Evolutionary conservation across 2,797 vertebrate genomes (phyloP).

Genomic region (Pachyuromys duprasi): DNA sequence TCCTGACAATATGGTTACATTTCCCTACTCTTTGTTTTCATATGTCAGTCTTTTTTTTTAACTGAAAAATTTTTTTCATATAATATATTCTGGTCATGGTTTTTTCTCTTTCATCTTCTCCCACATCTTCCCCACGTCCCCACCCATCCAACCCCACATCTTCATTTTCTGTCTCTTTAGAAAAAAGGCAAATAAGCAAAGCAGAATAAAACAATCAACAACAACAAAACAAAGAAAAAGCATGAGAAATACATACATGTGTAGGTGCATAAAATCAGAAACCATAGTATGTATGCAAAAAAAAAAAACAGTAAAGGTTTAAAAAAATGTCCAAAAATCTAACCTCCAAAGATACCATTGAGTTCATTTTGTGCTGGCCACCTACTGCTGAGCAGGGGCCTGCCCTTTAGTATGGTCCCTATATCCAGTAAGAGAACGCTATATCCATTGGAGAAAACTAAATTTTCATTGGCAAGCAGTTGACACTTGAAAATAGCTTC

Average conservation of each 20-base stretch:
- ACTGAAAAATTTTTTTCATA: not conserved
- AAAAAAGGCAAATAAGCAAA: not conserved
- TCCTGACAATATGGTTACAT: not conserved
- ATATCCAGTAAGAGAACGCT: not conserved
- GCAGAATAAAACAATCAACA: not conserved
- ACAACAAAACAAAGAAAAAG: not conserved
- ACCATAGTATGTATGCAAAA: not conserved
- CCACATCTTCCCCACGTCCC: not conserved
- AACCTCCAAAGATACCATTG: not conserved
- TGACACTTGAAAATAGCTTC: not conserved
- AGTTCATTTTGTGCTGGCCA: not conserved
- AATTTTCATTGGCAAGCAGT: not conserved
- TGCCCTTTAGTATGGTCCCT: not conserved
- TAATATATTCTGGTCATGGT: not conserved
- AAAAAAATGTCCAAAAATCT: not conserved
- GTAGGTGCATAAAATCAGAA: not conserved
- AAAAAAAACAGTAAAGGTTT: too few species aligned
- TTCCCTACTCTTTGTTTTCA: not conserved
- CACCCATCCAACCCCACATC: not conserved
- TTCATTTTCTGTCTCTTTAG: not conserved
- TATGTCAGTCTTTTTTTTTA: not conserved
- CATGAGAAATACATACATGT: not conserved
- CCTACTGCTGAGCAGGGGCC: not conserved
- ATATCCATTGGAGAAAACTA: not conserved
- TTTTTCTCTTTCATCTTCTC: not conserved